Evolutionary conservation across 2,888 invertebrate species (phyloP), one percentile per base, ranked within the genome.

Genomic region (Ormia ochracea): DNA sequence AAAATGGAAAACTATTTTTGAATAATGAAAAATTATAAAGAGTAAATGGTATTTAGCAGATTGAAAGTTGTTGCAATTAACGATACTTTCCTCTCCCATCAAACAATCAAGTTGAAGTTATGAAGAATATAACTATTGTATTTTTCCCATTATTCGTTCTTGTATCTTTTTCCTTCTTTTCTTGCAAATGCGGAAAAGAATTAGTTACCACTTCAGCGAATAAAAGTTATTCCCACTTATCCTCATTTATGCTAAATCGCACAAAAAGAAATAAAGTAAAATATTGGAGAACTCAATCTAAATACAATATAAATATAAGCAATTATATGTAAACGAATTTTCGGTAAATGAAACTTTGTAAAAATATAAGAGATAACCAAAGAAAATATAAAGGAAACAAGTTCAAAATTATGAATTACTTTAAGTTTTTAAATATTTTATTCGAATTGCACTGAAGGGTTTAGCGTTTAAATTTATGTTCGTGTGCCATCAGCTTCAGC

Each of bases 1-100:
- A 59, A 70, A 75, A 75, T 52, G 36, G 75, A 54, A 77, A 66
- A 59, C 41, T 50, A 28, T 68, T 74, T 43, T 68, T 58, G 45
- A 58, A 54, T 72, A 72, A 72, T 63, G 43, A 23, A 72, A 72
- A 52, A 43, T 6, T 50, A 72, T 50, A 54, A 36, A 28, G 17
- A 45, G 36, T 68, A 68, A 59, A 76, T 80, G 75, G 81, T 81
- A 83, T 83, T 83, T 82, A 81, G 83, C 74, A 61, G 76, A 82
- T 77, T 82, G 82, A 83, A 83, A 83, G 82, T 82, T 78, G 80
- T 72, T 79, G 72, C 77, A 81, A 82, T 83, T 83, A 82, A 83
- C 82, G 82, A 82, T 81, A 77, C 76, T 77, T 78, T 82, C 78
- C 65, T 70, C 65, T 76, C 66, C 74, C 63, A 48, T 48, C 69